Evolutionary conservation across 2,888 invertebrate species (phyloP).

Genomic region (Dendrolimus pini): DNA sequence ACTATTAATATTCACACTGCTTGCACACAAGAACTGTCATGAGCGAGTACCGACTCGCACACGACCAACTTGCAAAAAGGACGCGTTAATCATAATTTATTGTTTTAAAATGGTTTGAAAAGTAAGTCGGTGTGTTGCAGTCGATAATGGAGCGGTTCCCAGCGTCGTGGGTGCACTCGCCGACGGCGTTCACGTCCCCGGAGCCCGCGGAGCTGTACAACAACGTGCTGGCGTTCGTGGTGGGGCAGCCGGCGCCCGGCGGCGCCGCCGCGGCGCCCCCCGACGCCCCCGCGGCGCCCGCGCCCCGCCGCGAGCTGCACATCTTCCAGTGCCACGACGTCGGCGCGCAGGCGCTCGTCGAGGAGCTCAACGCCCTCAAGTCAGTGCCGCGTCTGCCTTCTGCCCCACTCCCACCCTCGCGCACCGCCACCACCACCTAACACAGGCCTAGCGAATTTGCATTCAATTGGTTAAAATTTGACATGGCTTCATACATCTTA

Average conservation of each 20-base stretch:
- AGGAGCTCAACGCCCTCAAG: constrained; percentile 84
- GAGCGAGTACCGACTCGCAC: no score
- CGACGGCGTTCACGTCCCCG: constrained; percentile 97
- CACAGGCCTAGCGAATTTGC: no score
- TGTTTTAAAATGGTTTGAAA: no score
- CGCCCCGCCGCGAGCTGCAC: constrained; percentile 92
- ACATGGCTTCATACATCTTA: no score
- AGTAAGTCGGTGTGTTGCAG: no score
- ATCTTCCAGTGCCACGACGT: constrained; percentile 92
- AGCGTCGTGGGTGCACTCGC: constrained; percentile 93
- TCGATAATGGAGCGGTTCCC: constrained; percentile 98
- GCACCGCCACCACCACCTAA: no score
- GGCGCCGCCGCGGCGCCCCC: constrained; percentile 39
- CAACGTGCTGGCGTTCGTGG: constrained; percentile 98
- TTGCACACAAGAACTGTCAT: no score
- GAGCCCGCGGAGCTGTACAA: constrained; percentile 99
- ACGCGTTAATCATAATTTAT: no score
- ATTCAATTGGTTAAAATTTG: no score
- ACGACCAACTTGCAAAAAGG: no score
- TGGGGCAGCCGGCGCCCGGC: constrained; percentile 74
- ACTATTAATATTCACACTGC: no score
- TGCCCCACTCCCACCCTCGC: no score
- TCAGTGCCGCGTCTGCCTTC: constrained; percentile 31
- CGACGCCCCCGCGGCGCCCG: constrained; percentile 15
- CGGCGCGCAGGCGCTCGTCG: constrained; percentile 86